Base-by-base conservation (phyloP, 2,888 invertebrate genomes). In the Lymantria dispar region DNA sequence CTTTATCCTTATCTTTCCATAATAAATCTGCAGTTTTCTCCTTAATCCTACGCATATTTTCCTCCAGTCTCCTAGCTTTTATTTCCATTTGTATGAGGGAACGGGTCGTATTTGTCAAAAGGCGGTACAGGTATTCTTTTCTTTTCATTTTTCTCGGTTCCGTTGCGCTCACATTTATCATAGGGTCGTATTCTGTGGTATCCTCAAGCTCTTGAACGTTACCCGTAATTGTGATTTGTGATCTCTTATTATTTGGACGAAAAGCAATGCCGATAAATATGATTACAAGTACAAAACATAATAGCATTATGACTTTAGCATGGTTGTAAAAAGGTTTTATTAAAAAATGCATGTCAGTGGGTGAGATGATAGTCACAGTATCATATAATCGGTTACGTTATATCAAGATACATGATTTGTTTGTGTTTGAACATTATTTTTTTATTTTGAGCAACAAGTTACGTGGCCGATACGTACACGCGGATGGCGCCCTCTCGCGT, bases 71-170 rank as follows among this genome's bases (percentile, higher is more conserved):
- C 80, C 92, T 85, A 56, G 92, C 92, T 83, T 92, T 91, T 86
- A 92, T 92, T 86, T 92, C 92, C 92, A 92, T 92, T 83, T 91
- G 91, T 88, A 92, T 92, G 79, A 92, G 90, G 58, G 91, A 91
- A 68, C 91, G 91, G 70, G 91, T 92, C 70, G 91, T 91, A 85
- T 92, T 92, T 82, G 91, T 91, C 82, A 92, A 80, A 70, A 92
- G 87, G 55, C 88, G 84, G 84, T 91, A 92, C 72, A 92, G 83
- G 82, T 90, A 90, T 83, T 92, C 92, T 80, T 91, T 90, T 78
- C 88, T 83, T 72, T 78, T 82, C 72, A 84, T 76, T 81, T 85
- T 85, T 65, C 71, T 76, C 55, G 84, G 80, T 61, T 80, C 81
- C 58, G 77, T 66, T 53, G 75, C 72, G 68, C 74, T 89, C 72